Evolutionary conservation across 2,888 invertebrate species (phyloP).

Genomic region (Thelaira solivaga): DNA sequence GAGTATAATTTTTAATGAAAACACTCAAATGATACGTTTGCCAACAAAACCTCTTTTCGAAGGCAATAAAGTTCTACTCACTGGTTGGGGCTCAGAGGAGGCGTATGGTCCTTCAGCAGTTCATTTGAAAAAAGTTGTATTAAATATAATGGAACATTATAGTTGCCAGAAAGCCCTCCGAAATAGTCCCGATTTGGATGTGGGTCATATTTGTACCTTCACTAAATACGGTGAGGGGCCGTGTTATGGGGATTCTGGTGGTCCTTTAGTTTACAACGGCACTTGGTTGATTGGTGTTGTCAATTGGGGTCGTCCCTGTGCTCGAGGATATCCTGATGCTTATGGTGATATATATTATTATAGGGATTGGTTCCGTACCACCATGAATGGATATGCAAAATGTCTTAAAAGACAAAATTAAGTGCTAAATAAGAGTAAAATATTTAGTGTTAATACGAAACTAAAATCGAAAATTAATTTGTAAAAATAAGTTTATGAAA

Average conservation of each 20-base stretch:
- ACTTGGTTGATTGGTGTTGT: conserved; percentile 71
- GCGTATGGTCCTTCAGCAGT: conserved; percentile 78
- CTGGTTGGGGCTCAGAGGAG: conserved; percentile 81
- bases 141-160: conserved; percentile 78
- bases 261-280: conserved; percentile 69
- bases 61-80: conserved; percentile 78
- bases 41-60: conserved; percentile 79
- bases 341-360: conserved; percentile 68
- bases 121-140: conserved; percentile 79
- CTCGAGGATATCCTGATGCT: conserved; percentile 71
- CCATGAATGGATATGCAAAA: conserved; percentile 58
- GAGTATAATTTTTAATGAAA: conserved; percentile 78
- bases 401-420: too few species aligned
- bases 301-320: conserved; percentile 75
- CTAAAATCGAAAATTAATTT: too few species aligned
- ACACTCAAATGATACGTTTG: conserved; percentile 79
- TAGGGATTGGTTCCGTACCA: conserved; percentile 70
- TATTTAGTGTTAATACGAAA: too few species aligned
- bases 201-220: conserved; percentile 80
- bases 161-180: conserved; percentile 73
- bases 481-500: too few species aligned
- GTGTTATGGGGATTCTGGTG: conserved; percentile 73
- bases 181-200: conserved; percentile 77
- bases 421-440: too few species aligned
- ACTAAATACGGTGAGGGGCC: conserved; percentile 78